phyloP scores from a whole-genome alignment of 2,113 vertebrate species.

The Protobothrops flavoviridis region DNA sequence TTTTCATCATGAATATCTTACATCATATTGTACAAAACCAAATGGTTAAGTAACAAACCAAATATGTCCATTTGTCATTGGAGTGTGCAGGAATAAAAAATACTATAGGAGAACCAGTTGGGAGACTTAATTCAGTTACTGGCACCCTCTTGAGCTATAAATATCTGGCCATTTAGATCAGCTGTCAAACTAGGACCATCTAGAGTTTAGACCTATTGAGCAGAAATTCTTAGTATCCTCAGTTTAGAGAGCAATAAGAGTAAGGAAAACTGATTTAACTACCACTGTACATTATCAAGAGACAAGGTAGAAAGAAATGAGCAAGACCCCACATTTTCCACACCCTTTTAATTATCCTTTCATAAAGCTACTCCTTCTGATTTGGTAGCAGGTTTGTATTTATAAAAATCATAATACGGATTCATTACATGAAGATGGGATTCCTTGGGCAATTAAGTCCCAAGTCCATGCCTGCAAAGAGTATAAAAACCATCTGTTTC shows the following conservation, averaged over 20 bases:
- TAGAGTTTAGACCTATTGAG: not conserved
- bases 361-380: constrained; percentile 68
- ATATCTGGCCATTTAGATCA: not conserved
- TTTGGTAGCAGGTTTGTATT: constrained; percentile 66
- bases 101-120: not conserved
- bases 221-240: not conserved
- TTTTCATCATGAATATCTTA: not conserved
- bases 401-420: constrained; percentile 73
- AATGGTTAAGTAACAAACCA: not conserved
- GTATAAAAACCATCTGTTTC: constrained; percentile 74
- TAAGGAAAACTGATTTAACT: not conserved
- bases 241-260: not conserved
- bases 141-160: not conserved
- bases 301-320: constrained; percentile 8
- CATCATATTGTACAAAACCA: not conserved
- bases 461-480: constrained; percentile 72
- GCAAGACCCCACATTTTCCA: constrained; percentile 41
- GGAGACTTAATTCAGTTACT: not conserved
- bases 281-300: not conserved
- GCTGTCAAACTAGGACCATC: not conserved
- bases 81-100: not conserved
- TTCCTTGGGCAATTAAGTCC: constrained; percentile 64
- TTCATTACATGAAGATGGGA: constrained; percentile 66
- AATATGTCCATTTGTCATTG: not conserved
- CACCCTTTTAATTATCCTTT: constrained; percentile 68